Percentiles rank a stretch among this genome's conserved stretches.
Evolutionary conservation across 2,113 vertebrate species (phyloP).

Genomic region (Triplophysa siluroides): DNA sequence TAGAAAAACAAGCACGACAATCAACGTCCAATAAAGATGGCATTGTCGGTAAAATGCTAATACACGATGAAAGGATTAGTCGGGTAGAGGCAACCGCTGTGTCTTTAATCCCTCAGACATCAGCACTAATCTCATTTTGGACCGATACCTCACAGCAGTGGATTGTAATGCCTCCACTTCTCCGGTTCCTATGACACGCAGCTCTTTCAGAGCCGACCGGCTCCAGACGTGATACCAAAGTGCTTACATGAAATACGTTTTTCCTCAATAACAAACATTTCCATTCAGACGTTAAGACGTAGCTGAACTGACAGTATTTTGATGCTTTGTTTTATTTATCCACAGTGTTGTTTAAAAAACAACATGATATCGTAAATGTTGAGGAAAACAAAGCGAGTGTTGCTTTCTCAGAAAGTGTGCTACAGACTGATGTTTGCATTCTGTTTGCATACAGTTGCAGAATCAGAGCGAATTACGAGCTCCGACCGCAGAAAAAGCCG

Average conservation of each 20-base stretch:
- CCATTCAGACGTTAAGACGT: background rate
- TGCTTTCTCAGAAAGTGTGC: background rate
- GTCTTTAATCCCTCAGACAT: slow-evolving; percentile 72
- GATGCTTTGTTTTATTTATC: slow-evolving; percentile 34
- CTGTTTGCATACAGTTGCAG: slow-evolving; percentile 80
- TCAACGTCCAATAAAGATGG: slow-evolving; percentile 21
- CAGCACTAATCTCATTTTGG: slow-evolving; percentile 71
- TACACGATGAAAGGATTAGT: slow-evolving; percentile 68
- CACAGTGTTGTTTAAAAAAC: slow-evolving; percentile 3
- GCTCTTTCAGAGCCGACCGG: background rate
- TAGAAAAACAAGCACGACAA: background rate
- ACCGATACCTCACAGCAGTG: slow-evolving; percentile 62
- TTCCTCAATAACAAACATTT: background rate
- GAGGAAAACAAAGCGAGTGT: background rate
- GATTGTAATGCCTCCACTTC: background rate
- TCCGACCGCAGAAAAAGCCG: slow-evolving; percentile 92
- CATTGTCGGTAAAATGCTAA: slow-evolving; percentile 31
- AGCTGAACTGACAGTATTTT: background rate
- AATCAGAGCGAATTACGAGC: slow-evolving; percentile 96
- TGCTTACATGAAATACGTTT: background rate
- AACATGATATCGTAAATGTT: background rate
- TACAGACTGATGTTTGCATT: background rate
- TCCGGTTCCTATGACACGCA: background rate
- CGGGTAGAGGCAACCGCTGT: slow-evolving; percentile 62
- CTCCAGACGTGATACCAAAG: background rate